Base-by-base conservation (phyloP, 1,140 invertebrate species). In the Calosoma granatense region DNA sequence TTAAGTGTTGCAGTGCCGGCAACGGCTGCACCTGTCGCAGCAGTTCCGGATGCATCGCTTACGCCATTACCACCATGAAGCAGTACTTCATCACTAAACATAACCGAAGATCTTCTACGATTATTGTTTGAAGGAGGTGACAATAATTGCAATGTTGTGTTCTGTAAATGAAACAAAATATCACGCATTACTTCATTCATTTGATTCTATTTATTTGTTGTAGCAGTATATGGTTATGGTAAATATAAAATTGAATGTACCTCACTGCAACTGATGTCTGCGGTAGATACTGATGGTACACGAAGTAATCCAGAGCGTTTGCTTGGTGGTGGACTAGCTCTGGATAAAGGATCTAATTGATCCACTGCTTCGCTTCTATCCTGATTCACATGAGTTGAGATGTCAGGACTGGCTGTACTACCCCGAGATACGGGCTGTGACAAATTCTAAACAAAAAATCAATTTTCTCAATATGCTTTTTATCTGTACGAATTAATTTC, bases 1-100 rank as follows among this genome's bases (percentile, higher is more conserved):
- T 51, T 20, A 4, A 51, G 4, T 11, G 4, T 51, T 15, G 14
- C 4, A 6, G 43, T 51, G 6, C 15, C 26, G 15, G 53, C n/a
- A 39, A 17, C 23, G 17, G 9, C 22, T 20, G 15, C 30, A 17
- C 22, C 26, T 14, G n/a, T 6, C 15, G 21, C 20, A 20, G 9
- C 6, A 20, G 52, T 9, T 4, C 9, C 15, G 2, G 21, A 22
- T 20, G 6, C 52, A 20, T 11, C 52, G 9, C 12, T 22, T 6
- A 21, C 20, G 52, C 43, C 17, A 51, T 17, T 20, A 6, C 17
- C 53, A 22, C 56, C 56, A 65, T 90, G 87, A 21, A 88, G 75
- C 22, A 90, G 72, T 22, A 90, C 84, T 9, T 89, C 86, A 64
- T 91, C 87, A 65, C 85, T 90, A 72, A 92, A 92, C 87, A 91